These are phyloP conservation scores for Dinomys branickii DNA, from an alignment of 2,113 vertebrate species.

Conservation along the genomic window DNA sequence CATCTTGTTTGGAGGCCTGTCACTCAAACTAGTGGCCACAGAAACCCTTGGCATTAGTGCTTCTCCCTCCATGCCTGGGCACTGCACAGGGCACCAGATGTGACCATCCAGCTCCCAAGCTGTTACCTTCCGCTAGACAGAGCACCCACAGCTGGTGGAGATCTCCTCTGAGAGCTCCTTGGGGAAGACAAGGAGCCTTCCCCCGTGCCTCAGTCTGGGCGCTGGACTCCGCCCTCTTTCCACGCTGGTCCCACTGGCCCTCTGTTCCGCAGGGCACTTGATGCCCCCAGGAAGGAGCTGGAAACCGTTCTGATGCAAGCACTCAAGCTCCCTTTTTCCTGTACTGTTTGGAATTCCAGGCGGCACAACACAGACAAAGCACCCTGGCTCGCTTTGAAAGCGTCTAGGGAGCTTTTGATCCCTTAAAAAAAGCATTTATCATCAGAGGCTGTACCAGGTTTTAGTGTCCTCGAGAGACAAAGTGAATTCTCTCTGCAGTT, in stretches of 20 bases:
- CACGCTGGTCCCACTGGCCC: no score
- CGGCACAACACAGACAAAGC: not conserved
- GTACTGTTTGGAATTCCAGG: not conserved
- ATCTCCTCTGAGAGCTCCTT: not conserved
- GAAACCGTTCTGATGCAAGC: accelerated
- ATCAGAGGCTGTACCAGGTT: slow-evolving; percentile 25
- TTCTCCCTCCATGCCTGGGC: not conserved
- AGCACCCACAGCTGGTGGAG: not conserved
- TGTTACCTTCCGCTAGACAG: not conserved
- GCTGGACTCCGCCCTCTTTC: not conserved
- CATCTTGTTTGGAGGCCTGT: not conserved
- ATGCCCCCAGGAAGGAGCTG: not conserved
- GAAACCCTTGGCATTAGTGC: no score
- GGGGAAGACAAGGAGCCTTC: not conserved
- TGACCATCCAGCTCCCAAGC: not conserved
- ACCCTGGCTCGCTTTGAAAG: slow-evolving; percentile 53
- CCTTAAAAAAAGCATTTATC: slow-evolving; percentile 64
- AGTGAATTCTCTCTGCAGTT: slow-evolving; percentile 51
- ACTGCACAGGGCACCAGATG: not conserved
- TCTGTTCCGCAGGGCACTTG: not conserved
- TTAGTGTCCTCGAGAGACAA: slow-evolving; percentile 12
- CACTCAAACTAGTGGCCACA: not conserved
- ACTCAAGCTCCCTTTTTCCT: not conserved
- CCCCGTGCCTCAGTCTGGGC: accelerated
- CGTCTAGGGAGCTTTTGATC: slow-evolving; percentile 77